Base-by-base conservation (phyloP, 2,888 invertebrate species). In the Watsonalla binaria region DNA sequence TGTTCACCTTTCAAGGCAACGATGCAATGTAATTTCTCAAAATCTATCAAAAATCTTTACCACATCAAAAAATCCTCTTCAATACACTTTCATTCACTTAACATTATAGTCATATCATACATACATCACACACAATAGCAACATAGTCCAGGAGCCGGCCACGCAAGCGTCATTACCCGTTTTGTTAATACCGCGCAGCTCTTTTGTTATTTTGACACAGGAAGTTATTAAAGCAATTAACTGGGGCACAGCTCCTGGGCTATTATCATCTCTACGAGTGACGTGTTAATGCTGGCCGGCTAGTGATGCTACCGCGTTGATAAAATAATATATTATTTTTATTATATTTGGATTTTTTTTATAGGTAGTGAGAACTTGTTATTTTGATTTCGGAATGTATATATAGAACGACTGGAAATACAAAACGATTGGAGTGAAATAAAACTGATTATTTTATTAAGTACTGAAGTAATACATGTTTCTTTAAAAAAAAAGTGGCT, bases 131-230 rank as follows among this genome's bases (percentile, higher is more conserved):
- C 67, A 63, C 59, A 76, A 63, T 77, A 57, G 65, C 74, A 74
- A 76, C 78, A 76, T 74, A 77, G 76, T 68, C 61, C 77, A 72
- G 72, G 75, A 80, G 81, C 70, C 70, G 69, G 70, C 73, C 72
- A 69, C 70, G 71, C 70, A 67, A 71, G 59, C 75, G 72, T 78
- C 80, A 82, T 84, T 82, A 84, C 73, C 73, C 78, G 82, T 86
- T 85, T 81, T 79, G 86, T 84, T 84, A 84, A 83, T 85, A 84
- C 80, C 77, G 79, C 80, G 74, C 74, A 67, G 82, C 82, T 89
- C 90, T 87, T 88, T 90, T 90, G 90, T 90, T 90, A 90, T 90
- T 90, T 90, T 90, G 90, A 90, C 90, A 88, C 90, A 90, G 90
- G 90, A 90, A 90, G 90, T 89, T 90, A 90, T 90, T 90, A 90